These are phyloP conservation scores for Felis chaus DNA, from an alignment of 2,113 vertebrate genomes.

Conservation along the genomic window DNA sequence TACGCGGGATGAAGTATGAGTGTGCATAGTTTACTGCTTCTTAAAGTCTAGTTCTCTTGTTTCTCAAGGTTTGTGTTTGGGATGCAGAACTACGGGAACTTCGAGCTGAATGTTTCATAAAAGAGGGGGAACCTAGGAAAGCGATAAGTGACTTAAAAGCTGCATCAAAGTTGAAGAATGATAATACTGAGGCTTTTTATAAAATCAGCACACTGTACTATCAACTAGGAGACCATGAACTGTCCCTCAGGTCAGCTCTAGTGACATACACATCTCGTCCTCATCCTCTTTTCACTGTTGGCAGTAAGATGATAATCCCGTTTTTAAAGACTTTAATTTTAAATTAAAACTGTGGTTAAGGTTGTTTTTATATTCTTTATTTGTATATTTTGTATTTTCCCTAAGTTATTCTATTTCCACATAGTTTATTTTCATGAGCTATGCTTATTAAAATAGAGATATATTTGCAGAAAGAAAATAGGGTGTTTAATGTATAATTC, in stretches of 20 bases:
- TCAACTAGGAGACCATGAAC: slow-evolving; percentile 95
- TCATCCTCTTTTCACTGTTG: not conserved
- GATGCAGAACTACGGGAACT: slow-evolving; percentile 94
- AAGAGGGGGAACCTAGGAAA: slow-evolving; percentile 94
- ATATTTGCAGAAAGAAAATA: not conserved
- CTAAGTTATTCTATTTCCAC: slow-evolving; percentile 5
- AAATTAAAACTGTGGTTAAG: not conserved
- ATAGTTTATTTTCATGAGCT: slow-evolving; percentile 26
- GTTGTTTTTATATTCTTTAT: not conserved
- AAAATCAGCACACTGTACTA: slow-evolving; percentile 98
- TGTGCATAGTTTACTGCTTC: slow-evolving; percentile 1
- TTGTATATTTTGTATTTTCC: not conserved
- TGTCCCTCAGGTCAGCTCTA: slow-evolving; percentile 94
- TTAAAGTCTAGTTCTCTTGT: slow-evolving; percentile 81
- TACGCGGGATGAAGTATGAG: not conserved
- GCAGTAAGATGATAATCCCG: not conserved
- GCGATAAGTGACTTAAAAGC: slow-evolving; percentile 97
- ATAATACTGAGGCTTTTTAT: slow-evolving; percentile 97
- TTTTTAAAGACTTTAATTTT: not conserved
- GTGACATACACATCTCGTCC: not conserved
- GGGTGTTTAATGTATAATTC: not conserved
- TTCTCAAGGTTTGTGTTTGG: slow-evolving; percentile 95
- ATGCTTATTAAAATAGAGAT: not conserved
- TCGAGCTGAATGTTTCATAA: slow-evolving; percentile 95
- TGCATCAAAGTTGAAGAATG: slow-evolving; percentile 95